Conservation (phyloP, 1,140 invertebrate genomes). For the Schmidtea mediterranea region DNA sequence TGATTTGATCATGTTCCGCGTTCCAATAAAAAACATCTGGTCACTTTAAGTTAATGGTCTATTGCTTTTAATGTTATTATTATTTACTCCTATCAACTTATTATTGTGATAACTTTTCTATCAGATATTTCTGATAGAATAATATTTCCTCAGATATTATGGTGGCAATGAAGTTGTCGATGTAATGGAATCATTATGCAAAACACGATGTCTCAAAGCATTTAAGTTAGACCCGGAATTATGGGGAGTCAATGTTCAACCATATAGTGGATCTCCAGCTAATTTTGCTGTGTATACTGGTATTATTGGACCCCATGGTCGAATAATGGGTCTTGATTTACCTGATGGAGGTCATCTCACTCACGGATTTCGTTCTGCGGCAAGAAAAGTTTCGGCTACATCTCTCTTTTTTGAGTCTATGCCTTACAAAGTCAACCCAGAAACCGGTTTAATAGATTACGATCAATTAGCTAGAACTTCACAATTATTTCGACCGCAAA, state of each 20-base stretch:
- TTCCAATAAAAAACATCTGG: too few relatives aligned
- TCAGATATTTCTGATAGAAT: too few relatives aligned
- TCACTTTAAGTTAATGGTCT: too few relatives aligned
- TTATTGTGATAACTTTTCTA: too few relatives aligned
- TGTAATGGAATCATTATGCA: constrained; percentile 59
- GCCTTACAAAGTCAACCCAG: constrained; percentile 52
- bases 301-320: constrained; percentile 44
- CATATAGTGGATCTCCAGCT: constrained; percentile 74
- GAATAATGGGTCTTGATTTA: constrained; percentile 71
- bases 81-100: too few relatives aligned
- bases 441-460: constrained; percentile 64
- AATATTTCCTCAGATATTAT: constrained; percentile 9
- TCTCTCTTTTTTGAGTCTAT: constrained; percentile 85
- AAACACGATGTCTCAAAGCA: constrained; percentile 54
- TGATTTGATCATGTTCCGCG: too few relatives aligned
- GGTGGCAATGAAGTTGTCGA: constrained; percentile 91
- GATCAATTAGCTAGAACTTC: constrained; percentile 49
- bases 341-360: constrained; percentile 67
- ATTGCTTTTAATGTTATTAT: too few relatives aligned
- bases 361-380: constrained; percentile 58
- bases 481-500: constrained; percentile 50
- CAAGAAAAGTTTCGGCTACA: constrained; percentile 66
- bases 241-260: constrained; percentile 89
- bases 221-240: constrained; percentile 50
- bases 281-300: constrained; percentile 48